Evolutionary conservation across 1,140 invertebrate species (phyloP), one percentile per base, ranked within the genome.

Genomic region (Aleiodes sp.): DNA sequence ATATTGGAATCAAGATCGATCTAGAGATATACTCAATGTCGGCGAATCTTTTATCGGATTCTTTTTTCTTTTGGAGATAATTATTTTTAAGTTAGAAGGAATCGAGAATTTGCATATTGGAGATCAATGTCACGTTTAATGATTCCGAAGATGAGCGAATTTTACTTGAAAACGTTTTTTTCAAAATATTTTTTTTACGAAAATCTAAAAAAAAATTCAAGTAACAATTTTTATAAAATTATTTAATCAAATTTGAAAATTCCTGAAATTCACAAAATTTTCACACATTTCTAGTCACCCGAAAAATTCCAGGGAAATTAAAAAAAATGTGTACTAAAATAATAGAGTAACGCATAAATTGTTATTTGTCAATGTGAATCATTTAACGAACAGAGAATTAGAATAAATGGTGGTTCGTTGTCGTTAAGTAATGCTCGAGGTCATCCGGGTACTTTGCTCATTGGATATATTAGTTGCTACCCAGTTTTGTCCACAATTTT

Each of bases 401-500:
- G 72, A 77, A 75, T 75, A 72, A 78, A 76, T 73, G 68, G 62
- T 67, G 73, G 72, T 70, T 75, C 70, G 71, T 75, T 76, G 68
- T 67, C 72, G 65, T 70, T 29, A 39, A 65, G 31, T 68, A 39
- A 59, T 62, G 24, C 14, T 37, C 60, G 60, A 62, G 60, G 60
- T 35, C 70, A 60, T n/a, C 60, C 65, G 14, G 59, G 39, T 63
- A 59, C 62, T 43, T 39, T 70, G 35, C 9, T 68, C 31, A 29
- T 46, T 43, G 39, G 39, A 43, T 43, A 16, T 43, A 16, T 16
- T 43, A 43, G 39, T 43, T 43, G 39, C 12, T 43, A 16, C 39
- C 31, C 31, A 60, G 26, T 60, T 60, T 60, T 16, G 1, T 16
- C n/a, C 1, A 16, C 1, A 43, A 43, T 43, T 43, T 1, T 43